These are phyloP conservation scores for Acutogordius australiensis DNA, from an alignment of 2,888 invertebrate species.

Conservation along the genomic window DNA sequence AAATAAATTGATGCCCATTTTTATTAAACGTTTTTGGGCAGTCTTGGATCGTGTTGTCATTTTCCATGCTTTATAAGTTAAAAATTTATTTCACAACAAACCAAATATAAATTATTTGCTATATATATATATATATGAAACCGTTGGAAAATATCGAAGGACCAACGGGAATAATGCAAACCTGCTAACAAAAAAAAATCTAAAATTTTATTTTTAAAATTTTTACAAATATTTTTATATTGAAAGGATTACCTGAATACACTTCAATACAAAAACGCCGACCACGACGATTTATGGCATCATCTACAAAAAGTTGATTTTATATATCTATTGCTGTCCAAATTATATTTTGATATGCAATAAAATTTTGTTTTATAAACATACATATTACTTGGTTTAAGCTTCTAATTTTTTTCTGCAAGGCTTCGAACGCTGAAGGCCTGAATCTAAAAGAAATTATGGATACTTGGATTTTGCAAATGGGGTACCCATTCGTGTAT, in stretches of 20 bases:
- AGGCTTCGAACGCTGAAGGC: background rate
- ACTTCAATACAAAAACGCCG: background rate
- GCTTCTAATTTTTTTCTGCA: background rate
- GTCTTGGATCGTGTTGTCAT: too few species aligned
- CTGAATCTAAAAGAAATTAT: conserved; percentile 30
- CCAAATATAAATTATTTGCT: too few species aligned
- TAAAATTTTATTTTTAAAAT: conserved; percentile 4
- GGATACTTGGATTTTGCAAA: conserved; percentile 48
- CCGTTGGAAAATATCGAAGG: too few species aligned
- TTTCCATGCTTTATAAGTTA: too few species aligned
- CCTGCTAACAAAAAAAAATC: too few species aligned
- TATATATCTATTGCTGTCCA: background rate
- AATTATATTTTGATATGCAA: background rate
- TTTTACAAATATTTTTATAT: background rate
- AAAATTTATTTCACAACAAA: too few species aligned
- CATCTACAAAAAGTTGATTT: conserved; percentile 1
- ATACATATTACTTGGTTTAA: background rate
- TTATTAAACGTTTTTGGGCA: too few species aligned
- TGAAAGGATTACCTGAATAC: background rate
- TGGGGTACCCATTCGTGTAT: conserved; percentile 43
- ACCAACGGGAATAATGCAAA: too few species aligned
- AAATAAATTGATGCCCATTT: too few species aligned
- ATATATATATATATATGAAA: too few species aligned
- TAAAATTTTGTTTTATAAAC: background rate
- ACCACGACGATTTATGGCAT: conserved; percentile 1